Percentiles rank a stretch among this genome's conserved stretches.
Conservation (phyloP, 2,113 vertebrate genomes). For the Dicrurus megarhynchus region DNA sequence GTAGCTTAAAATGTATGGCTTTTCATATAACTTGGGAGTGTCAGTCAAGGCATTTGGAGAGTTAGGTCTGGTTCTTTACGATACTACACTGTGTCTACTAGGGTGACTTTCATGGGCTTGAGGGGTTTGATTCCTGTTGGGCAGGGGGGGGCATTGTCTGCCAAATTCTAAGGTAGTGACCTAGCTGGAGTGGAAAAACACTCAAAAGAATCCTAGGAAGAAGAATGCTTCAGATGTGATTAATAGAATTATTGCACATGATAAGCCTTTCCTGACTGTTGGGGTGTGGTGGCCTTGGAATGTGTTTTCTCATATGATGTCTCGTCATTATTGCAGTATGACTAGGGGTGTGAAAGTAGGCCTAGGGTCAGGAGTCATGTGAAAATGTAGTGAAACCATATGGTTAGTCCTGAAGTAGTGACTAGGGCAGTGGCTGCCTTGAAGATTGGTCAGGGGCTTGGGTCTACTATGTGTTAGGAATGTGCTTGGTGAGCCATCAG, state of each 20-base stretch:
- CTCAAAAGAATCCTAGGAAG: background rate
- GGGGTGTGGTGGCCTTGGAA: background rate
- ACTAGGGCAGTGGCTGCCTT: background rate
- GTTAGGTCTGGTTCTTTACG: background rate
- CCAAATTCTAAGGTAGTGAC: background rate
- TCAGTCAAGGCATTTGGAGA: background rate
- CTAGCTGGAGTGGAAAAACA: background rate
- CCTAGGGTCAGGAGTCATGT: background rate
- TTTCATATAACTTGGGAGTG: background rate
- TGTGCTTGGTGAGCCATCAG: background rate
- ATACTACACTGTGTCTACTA: background rate
- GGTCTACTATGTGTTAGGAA: background rate
- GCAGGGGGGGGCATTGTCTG: background rate
- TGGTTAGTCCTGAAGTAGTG: too few species aligned
- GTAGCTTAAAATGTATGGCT: background rate
- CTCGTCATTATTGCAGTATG: rapidly evolving
- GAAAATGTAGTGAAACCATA: background rate
- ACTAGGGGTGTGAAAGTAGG: too few species aligned
- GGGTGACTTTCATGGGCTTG: background rate
- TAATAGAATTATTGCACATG: background rate
- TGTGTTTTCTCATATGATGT: rapidly evolving
- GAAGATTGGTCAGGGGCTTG: background rate
- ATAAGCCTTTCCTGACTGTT: background rate
- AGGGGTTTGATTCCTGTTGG: background rate
- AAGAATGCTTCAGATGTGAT: background rate